Percentiles rank a stretch among this genome's conserved stretches.
Conservation (phyloP, 53 echinoderm and acorn worm genomes). For the Paelopatides confundens region DNA sequence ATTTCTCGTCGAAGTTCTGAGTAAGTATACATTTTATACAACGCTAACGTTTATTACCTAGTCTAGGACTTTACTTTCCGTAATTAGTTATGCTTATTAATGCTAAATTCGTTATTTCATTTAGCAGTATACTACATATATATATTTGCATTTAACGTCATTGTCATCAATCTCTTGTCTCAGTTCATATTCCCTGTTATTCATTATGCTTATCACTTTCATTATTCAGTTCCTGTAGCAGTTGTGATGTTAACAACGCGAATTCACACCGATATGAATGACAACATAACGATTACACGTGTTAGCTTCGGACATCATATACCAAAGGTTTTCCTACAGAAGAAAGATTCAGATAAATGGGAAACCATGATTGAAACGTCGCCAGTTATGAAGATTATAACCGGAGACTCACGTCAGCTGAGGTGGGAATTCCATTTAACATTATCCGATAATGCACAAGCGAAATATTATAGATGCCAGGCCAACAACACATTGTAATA, state of each 20-base stretch:
- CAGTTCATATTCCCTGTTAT: too few species aligned
- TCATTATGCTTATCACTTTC: too few species aligned
- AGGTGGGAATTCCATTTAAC: background rate
- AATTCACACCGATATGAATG: background rate
- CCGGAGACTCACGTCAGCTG: background rate
- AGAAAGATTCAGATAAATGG: background rate
- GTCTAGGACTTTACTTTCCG: too few species aligned
- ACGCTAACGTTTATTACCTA: too few species aligned
- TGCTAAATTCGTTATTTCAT: too few species aligned
- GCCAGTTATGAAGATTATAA: background rate
- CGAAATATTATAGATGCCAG: background rate
- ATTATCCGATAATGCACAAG: background rate
- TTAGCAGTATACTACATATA: too few species aligned
- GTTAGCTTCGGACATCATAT: background rate
- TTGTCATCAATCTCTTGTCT: too few species aligned
- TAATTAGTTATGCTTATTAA: too few species aligned
- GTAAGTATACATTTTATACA: too few species aligned
- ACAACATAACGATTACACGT: background rate
- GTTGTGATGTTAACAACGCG: too few species aligned
- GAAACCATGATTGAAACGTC: background rate
- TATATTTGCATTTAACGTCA: too few species aligned
- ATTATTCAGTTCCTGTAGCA: too few species aligned
- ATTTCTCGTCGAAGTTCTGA: background rate
- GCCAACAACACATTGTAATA: background rate
- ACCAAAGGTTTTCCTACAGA: background rate